Evolutionary conservation across 2,888 invertebrate genomes (phyloP), one percentile per base, ranked within the genome.

Genomic region (Phyto melanocephala): DNA sequence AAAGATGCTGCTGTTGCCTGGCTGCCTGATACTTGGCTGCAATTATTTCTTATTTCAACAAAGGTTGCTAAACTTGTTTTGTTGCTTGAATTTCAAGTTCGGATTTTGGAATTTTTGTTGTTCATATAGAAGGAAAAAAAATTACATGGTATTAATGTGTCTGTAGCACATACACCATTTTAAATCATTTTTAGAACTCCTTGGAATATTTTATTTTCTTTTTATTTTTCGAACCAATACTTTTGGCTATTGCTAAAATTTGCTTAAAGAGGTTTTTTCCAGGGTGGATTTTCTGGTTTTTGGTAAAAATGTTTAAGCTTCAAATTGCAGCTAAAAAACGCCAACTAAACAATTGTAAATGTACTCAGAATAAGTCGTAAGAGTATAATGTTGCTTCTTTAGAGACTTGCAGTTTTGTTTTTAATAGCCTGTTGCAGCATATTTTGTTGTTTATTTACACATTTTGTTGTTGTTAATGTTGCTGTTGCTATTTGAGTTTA

Each of bases 61-160:
- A 78, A 75, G 74, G 45, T 60, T 70, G 79, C 58, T 15, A 75
- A 79, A 82, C 82, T 75, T 79, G 78, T 82, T 82, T 71, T 40
- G 56, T 28, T 28, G 72, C 52, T 70, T 78, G 68, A 74, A 47
- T 74, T 74, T 80, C 79, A 74, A 80, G 81, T 76, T 81, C 78
- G 78, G 58, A 56, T 74, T 45, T 52, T 65, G 82, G 78, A 82
- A 82, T 79, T 82, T 68, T 20, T 45, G 74, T 70, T 56, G 63
- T 68, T 68, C 68, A 40, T 56, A 7, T 42, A 20, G 72, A 63
- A 42, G 65, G 65, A 60, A 52, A 52, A 28, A 28, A 28, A 28
- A 6, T 3, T 33, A 17, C 8, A 65, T 28, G 17, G 15, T 15
- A 1, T 54, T 11, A 13, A 13, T 33, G 24, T 28, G 11, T 40